Evolutionary conservation across 2,113 vertebrate genomes (phyloP), one percentile per base, ranked within the genome.

Genomic region (Lota lota): DNA sequence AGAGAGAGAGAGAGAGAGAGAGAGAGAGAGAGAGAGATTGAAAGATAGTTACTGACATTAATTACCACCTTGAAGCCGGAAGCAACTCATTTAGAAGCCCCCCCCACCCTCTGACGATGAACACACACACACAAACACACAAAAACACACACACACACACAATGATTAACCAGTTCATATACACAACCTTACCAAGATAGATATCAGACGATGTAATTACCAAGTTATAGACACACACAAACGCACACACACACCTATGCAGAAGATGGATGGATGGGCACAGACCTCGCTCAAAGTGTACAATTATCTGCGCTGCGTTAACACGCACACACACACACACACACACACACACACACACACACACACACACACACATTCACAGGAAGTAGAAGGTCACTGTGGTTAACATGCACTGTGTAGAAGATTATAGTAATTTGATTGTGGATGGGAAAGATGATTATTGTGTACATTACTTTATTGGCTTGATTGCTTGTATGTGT

Each of bases 171-270:
- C 16, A 21, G 12, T 61, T 11, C 21, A 15, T 22, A 16, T 15
- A 59, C 57, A 59, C 20, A n/a, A 57, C 50, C 69, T 73, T 68
- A 76, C 59, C 62, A 24, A 67, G 56, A 69, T 36, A 59, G 12
- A 59, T 59, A 59, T 20, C 19, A 20, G n/a, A 59, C 18, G 72
- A 64, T 79, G 40, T 80, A 86, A 89, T 85, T 84, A 80, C 70
- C 24, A 24, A 24, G 24, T 24, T 24, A 4, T 24, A 24, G 24
- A 24, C 24, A 24, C 24, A 24, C 4, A 24, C 4, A 24, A 24
- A 24, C 24, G 61, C 33, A 63, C 53, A 70, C 73, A 66, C 64
- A 70, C 74, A 54, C 67, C 67, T 73, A 83, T 78, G 68, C 72
- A 78, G 69, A 24, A 24, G 4, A 24, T 24, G 57, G 17, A 61